phyloP scores from a whole-genome alignment of 2,113 vertebrate species.

The Morone chrysops region DNA sequence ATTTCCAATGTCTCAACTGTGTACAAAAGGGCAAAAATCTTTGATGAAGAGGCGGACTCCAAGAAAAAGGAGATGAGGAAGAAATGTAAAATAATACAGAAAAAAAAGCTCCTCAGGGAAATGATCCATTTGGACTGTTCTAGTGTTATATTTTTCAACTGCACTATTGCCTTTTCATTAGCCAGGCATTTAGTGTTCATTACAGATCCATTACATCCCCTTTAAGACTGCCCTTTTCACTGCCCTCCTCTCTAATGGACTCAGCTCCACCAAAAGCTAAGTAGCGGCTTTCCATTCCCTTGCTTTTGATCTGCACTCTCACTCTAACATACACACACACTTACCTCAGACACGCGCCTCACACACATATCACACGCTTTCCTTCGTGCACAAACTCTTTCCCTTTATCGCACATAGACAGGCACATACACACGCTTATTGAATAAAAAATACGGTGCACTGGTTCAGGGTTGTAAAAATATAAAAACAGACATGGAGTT shows the following conservation, averaged over 20 bases:
- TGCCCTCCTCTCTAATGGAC: slow-evolving; percentile 70
- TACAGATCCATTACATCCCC: slow-evolving; percentile 72
- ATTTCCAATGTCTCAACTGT: neutral
- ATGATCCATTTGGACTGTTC: slow-evolving; percentile 40
- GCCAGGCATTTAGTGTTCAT: slow-evolving; percentile 67
- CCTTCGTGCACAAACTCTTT: neutral
- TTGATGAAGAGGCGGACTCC: neutral
- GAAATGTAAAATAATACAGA: neutral
- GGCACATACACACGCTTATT: slow-evolving; percentile 13
- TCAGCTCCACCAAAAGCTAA: slow-evolving; percentile 55
- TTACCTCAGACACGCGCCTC: neutral
- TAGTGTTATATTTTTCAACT: slow-evolving; percentile 57
- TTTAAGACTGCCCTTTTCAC: slow-evolving; percentile 67
- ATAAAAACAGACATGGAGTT: slow-evolving; percentile 54
- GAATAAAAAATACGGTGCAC: slow-evolving; percentile 50
- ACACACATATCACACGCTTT: neutral
- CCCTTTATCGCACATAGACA: slow-evolving; percentile 4
- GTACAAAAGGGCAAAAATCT: neutral
- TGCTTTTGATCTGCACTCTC: slow-evolving; percentile 46
- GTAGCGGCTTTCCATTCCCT: slow-evolving; percentile 47
- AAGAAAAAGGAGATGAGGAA: neutral
- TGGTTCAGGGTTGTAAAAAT: slow-evolving; percentile 50
- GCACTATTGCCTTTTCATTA: slow-evolving; percentile 76
- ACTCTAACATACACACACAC: neutral
- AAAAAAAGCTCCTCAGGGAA: slow-evolving; percentile 27